Percentiles rank a stretch among this genome's conserved stretches.
phyloP scores from a whole-genome alignment of 1,140 invertebrate species.

The Bombyx mori region DNA sequence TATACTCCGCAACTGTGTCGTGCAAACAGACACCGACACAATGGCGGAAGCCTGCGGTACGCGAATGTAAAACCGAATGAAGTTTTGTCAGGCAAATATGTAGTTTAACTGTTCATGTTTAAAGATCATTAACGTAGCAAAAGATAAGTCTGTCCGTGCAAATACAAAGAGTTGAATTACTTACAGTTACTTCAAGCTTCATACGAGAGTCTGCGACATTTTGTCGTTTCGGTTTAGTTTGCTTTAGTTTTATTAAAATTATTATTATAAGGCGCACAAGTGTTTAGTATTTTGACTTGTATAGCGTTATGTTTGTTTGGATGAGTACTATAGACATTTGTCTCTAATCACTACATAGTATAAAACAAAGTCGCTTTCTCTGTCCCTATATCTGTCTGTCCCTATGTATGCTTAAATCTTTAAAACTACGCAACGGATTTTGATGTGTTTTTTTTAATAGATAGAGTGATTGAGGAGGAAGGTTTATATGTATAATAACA shows the following conservation, averaged over 20 bases:
- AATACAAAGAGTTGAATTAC: constrained; percentile 19
- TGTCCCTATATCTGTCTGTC: no score
- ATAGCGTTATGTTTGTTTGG: no score
- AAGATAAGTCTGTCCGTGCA: constrained; percentile 5
- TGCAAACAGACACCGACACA: constrained; percentile 21
- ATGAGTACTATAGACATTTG: no score
- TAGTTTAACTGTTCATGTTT: constrained; percentile 5
- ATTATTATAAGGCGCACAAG: no score
- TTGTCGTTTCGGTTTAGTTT: background rate
- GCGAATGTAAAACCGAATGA: background rate
- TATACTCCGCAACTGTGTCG: constrained; percentile 9
- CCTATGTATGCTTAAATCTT: no score
- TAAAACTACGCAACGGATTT: no score
- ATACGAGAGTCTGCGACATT: background rate
- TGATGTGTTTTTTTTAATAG: no score
- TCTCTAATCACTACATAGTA: no score
- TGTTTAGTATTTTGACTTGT: no score
- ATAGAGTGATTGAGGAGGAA: no score
- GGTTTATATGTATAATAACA: no score
- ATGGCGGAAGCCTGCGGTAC: constrained; percentile 30
- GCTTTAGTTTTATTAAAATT: background rate
- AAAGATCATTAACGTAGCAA: constrained; percentile 11
- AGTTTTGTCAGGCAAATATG: constrained; percentile 9
- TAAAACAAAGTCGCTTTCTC: no score
- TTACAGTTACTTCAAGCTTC: constrained; percentile 8